These are phyloP conservation scores for Hoplias malabaricus DNA, from an alignment of 2,113 vertebrate genomes.

Conservation along the genomic window DNA sequence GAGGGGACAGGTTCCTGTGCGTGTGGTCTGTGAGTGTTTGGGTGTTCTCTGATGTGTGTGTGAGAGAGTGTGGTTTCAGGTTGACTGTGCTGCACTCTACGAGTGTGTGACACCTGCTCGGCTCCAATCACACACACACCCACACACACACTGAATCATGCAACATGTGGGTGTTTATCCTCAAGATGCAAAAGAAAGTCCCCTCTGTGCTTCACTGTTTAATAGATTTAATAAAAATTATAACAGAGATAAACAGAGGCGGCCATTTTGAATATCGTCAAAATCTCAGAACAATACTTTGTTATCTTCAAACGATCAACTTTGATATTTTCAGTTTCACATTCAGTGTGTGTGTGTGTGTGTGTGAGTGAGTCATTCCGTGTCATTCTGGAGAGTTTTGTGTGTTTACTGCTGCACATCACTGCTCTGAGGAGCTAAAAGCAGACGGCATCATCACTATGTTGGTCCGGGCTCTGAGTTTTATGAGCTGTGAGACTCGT, in stretches of 20 bases:
- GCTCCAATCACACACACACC: constrained; percentile 25
- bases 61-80: constrained; percentile 32
- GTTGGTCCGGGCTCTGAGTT: constrained; percentile 1
- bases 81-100: constrained; percentile 31
- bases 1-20: too few relatives aligned
- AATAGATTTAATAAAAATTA: background rate
- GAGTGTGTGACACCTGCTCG: background rate
- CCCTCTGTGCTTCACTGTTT: background rate
- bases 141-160: background rate
- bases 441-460: constrained; percentile 44
- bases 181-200: background rate
- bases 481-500: constrained; percentile 16
- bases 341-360: too few relatives aligned
- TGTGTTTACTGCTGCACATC: constrained; percentile 20
- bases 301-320: too few relatives aligned
- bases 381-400: too few relatives aligned
- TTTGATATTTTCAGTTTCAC: too few relatives aligned
- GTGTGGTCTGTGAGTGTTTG: background rate
- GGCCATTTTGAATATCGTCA: too few relatives aligned
- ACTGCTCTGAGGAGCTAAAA: constrained; percentile 21
- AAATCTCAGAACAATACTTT: too few relatives aligned
- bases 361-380: too few relatives aligned
- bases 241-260: too few relatives aligned
- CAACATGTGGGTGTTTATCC: constrained; percentile 12
- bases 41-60: background rate